These are phyloP conservation scores for Typhlichthys subterraneus DNA, from an alignment of 2,797 vertebrate genomes.

Conservation along the genomic window DNA sequence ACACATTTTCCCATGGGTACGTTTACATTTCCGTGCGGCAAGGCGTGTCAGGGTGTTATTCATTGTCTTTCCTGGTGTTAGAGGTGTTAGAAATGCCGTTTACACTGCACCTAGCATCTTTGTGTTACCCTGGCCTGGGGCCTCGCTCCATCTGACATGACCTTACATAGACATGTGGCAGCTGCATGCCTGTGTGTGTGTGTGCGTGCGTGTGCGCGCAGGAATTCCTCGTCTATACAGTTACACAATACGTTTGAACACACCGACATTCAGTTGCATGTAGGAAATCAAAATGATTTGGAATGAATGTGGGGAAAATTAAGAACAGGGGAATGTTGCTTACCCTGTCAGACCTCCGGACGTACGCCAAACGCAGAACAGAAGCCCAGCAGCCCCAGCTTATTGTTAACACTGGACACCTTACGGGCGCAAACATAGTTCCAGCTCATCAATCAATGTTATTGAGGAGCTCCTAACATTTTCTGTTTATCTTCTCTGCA, in stretches of 20 bases:
- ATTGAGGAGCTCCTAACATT: too few relatives aligned
- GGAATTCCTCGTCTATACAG: background rate
- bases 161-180: constrained; percentile 3
- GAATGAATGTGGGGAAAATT: background rate
- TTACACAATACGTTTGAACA: background rate
- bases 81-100: background rate
- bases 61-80: constrained; percentile 1
- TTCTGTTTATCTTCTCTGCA: too few relatives aligned
- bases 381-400: too few relatives aligned
- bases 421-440: too few relatives aligned
- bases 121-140: background rate
- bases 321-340: constrained; percentile 45
- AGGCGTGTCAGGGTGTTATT: background rate
- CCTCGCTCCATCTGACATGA: constrained; percentile 9
- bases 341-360: constrained; percentile 21
- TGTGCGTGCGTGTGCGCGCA: constrained; percentile 6
- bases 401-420: too few relatives aligned
- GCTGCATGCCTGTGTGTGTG: background rate
- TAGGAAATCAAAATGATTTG: background rate
- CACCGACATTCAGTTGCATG: too few relatives aligned
- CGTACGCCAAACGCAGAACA: too few relatives aligned
- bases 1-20: background rate
- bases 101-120: background rate
- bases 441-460: too few relatives aligned
- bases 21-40: background rate